phyloP scores from a whole-genome alignment of 2,888 invertebrate genomes.

The Agrypnus murinus region DNA sequence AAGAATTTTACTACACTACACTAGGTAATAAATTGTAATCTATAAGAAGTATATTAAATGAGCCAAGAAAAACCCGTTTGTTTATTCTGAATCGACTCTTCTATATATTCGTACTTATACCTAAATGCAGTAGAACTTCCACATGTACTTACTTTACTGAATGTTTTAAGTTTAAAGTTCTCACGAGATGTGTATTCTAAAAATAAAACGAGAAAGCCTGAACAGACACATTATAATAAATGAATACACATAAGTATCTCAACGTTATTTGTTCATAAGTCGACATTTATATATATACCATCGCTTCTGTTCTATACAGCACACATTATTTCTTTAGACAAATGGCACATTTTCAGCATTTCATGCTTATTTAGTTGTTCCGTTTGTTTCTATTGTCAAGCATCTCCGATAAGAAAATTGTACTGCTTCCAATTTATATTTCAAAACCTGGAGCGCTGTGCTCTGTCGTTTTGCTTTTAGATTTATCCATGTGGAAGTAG shows the following conservation, averaged over 20 bases:
- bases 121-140: too few species aligned
- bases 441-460: constrained; percentile 5
- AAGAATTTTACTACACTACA: too few species aligned
- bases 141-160: too few species aligned
- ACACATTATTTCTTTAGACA: constrained; percentile 36
- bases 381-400: constrained; percentile 16
- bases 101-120: too few species aligned
- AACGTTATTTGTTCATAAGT: constrained; percentile 29
- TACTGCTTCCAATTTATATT: constrained; percentile 15
- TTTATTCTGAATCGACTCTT: too few species aligned
- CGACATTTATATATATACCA: constrained; percentile 20
- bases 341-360: constrained; percentile 28
- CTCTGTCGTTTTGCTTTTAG: not conserved
- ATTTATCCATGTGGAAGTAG: constrained; percentile 2
- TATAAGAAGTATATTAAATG: too few species aligned
- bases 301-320: constrained; percentile 31
- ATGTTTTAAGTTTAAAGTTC: too few species aligned
- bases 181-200: too few species aligned
- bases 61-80: too few species aligned
- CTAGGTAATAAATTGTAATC: too few species aligned
- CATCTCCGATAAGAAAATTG: constrained; percentile 11
- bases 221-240: constrained; percentile 5
- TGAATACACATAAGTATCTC: constrained; percentile 11
- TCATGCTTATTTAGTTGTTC: constrained; percentile 16
- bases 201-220: not conserved